Evolutionary conservation across 1,140 invertebrate genomes (phyloP).

Genomic region (Drosophila arawakana): DNA sequence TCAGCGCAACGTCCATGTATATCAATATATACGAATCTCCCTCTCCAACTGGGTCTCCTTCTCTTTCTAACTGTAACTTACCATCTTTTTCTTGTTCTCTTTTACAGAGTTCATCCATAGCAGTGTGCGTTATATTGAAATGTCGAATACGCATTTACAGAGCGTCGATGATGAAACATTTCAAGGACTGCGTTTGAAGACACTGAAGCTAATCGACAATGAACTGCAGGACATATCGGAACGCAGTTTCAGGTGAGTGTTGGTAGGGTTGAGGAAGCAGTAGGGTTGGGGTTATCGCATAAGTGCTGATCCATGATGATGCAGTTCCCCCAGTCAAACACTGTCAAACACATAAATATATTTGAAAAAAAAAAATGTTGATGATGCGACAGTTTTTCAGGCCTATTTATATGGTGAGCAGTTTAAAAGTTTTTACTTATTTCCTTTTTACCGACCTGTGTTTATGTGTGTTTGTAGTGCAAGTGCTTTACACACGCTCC

Average conservation of each 20-base stretch:
- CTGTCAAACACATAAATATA: conserved; percentile 6
- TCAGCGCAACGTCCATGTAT: conserved; percentile 6
- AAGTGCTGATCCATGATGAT: conserved; percentile 60
- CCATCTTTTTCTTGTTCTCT: conserved; percentile 15
- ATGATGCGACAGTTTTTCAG: conserved; percentile 66
- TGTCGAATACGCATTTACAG: conserved; percentile 85
- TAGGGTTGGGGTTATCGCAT: conserved; percentile 20
- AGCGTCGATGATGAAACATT: conserved; percentile 85
- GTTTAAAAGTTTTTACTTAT: conserved; percentile 16
- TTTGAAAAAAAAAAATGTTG: conserved; percentile 29
- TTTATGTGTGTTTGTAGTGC: conserved; percentile 49
- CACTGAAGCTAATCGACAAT: conserved; percentile 86
- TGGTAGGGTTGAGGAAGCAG: not conserved
- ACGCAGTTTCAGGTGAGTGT: conserved; percentile 83
- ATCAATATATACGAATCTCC: conserved; percentile 16
- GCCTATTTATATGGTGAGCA: conserved; percentile 58
- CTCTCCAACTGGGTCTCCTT: not conserved
- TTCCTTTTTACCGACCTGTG: conserved; percentile 24
- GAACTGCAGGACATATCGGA: conserved; percentile 85
- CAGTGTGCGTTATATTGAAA: conserved; percentile 85
- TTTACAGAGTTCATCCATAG: conserved; percentile 85
- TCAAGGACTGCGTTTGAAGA: conserved; percentile 85
- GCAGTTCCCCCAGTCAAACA: conserved; percentile 18
- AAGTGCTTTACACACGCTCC: conserved; percentile 48
- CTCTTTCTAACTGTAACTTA: not conserved